Evolutionary conservation across 1,140 invertebrate species (phyloP).

Genomic region (Nixonia krombeini): DNA sequence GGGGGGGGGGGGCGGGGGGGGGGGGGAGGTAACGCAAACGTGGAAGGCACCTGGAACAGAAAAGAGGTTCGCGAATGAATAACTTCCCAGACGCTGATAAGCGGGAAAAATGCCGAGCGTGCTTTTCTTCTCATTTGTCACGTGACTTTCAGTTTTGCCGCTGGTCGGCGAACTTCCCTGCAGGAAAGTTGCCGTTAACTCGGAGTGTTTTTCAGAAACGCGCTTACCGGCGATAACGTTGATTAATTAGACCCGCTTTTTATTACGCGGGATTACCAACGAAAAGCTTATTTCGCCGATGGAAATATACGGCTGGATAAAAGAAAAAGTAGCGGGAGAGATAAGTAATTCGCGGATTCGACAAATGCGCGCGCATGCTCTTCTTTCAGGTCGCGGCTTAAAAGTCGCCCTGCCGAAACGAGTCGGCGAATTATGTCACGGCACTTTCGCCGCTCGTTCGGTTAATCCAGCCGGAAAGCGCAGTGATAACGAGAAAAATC

Average conservation of each 20-base stretch:
- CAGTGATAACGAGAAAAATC: too few relatives aligned
- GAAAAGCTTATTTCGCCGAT: conserved; percentile 6
- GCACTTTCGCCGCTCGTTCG: too few relatives aligned
- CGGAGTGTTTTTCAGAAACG: conserved; percentile 6
- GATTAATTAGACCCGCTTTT: conserved; percentile 25
- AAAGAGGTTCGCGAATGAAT: too few relatives aligned
- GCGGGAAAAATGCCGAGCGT: too few relatives aligned
- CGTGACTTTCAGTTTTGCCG: conserved; percentile 1
- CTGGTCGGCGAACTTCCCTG: background rate
- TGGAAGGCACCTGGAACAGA: too few relatives aligned
- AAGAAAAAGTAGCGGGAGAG: background rate
- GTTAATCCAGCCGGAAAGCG: too few relatives aligned
- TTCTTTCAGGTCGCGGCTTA: too few relatives aligned
- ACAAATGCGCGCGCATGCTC: background rate
- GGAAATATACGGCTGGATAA: conserved; percentile 3
- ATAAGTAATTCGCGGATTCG: conserved; percentile 1
- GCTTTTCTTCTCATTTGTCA: background rate
- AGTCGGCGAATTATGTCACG: too few relatives aligned
- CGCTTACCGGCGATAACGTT: conserved; percentile 5
- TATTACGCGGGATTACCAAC: background rate
- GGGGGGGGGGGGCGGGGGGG: too few relatives aligned
- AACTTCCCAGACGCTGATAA: too few relatives aligned
- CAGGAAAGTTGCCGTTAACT: background rate
- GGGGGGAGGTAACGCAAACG: too few relatives aligned
- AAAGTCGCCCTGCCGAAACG: too few relatives aligned